Conservation (phyloP, 30 jellyfish, hydroid and myxozoan species). For the Aurelia aurita region DNA sequence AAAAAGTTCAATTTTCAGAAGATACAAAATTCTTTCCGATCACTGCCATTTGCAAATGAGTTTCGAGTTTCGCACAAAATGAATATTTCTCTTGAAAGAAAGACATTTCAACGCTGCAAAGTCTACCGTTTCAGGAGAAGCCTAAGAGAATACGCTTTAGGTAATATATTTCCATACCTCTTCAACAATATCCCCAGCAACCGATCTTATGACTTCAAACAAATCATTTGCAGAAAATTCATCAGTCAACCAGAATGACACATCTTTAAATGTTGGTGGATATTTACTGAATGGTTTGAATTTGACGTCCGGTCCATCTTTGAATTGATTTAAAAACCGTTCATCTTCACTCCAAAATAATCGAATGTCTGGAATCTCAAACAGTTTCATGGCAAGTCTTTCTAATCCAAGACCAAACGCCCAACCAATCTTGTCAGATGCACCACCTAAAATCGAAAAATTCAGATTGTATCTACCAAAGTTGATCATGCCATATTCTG, state of each 20-base stretch:
- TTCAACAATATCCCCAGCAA: constrained; percentile 97
- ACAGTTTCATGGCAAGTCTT: constrained; percentile 95
- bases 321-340: constrained; percentile 90
- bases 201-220: constrained; percentile 87
- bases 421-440: constrained; percentile 96
- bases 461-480: no score
- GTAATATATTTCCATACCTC: constrained; percentile 67
- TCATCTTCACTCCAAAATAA: constrained; percentile 98
- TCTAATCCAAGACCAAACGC: constrained; percentile 99
- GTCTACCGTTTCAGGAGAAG: no score
- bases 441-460: constrained; percentile 80
- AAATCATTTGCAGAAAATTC: constrained; percentile 84
- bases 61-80: no score
- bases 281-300: constrained; percentile 97
- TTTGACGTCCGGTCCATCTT: constrained; percentile 40
- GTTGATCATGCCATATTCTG: no score
- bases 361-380: constrained; percentile 97
- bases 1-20: no score
- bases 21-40: no score
- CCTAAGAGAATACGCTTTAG: no score
- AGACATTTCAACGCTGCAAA: no score
- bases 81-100: no score
- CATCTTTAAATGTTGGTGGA: constrained; percentile 97
- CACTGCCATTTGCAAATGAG: no score
- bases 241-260: constrained; percentile 91